Evolutionary conservation across 2,113 vertebrate genomes (phyloP).

Genomic region (Zapornia atra): DNA sequence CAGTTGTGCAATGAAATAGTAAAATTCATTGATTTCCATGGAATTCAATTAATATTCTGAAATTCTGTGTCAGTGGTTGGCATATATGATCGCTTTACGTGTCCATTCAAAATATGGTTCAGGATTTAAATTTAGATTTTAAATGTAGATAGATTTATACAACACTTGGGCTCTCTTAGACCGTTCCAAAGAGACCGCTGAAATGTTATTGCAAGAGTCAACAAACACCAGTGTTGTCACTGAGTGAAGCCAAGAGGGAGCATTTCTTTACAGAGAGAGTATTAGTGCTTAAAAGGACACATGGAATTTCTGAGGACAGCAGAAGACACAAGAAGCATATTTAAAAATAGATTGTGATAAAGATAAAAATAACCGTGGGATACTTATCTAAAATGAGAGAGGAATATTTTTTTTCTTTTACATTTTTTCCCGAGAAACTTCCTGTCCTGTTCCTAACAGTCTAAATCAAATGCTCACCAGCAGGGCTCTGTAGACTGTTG

Average conservation of each 20-base stretch:
- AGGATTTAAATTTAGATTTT: neutral
- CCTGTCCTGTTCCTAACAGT: neutral
- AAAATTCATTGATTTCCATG: neutral
- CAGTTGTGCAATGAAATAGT: neutral
- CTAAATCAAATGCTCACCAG: neutral
- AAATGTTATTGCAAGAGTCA: neutral
- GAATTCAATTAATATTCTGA: neutral
- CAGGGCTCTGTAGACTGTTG: neutral
- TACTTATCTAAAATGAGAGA: constrained; percentile 28
- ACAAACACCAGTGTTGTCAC: neutral
- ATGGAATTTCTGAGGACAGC: constrained; percentile 30
- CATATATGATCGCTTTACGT: neutral
- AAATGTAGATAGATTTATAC: neutral
- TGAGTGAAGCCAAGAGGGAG: neutral
- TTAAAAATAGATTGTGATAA: constrained; percentile 46
- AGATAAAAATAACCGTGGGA: constrained; percentile 62
- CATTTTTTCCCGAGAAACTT: neutral
- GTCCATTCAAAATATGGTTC: neutral
- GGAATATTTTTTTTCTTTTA: neutral
- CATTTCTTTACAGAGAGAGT: neutral
- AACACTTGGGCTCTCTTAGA: neutral
- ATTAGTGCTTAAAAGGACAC: neutral
- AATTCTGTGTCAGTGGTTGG: neutral
- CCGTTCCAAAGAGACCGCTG: neutral
- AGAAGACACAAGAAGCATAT: constrained; percentile 4